Conservation (phyloP, 2,888 invertebrate species). For the Agrochola circellaris region DNA sequence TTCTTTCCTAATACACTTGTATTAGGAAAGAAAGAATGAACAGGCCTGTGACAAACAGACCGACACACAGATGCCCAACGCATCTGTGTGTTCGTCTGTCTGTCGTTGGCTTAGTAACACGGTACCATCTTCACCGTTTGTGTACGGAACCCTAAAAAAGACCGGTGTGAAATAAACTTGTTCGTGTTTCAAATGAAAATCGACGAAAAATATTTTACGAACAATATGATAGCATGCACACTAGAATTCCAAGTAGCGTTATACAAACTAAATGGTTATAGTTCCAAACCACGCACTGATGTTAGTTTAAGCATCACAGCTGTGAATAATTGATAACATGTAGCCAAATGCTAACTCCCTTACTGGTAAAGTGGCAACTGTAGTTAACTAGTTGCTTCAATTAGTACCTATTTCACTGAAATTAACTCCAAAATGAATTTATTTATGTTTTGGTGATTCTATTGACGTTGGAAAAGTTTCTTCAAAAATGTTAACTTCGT, state of each 20-base stretch:
- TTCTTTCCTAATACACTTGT: no score
- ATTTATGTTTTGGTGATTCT: neutral
- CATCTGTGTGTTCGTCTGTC: no score
- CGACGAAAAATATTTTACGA: neutral
- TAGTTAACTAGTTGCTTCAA: constrained; percentile 33
- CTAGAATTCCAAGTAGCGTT: constrained; percentile 9
- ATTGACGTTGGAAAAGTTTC: neutral
- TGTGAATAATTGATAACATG: constrained; percentile 52
- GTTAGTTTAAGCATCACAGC: constrained; percentile 32
- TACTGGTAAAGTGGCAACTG: constrained; percentile 29
- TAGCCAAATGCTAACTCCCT: constrained; percentile 32
- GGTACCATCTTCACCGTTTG: neutral
- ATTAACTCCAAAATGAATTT: neutral
- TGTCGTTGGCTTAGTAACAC: no score
- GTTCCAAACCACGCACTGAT: constrained; percentile 40
- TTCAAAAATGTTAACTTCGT: neutral
- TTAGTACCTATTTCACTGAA: neutral
- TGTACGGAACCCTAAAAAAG: neutral
- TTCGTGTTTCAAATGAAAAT: neutral
- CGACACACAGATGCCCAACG: no score
- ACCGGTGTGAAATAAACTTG: neutral
- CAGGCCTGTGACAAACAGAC: no score
- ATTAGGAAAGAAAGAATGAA: no score
- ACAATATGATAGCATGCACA: neutral
- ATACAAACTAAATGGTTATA: constrained; percentile 21